Conservation (phyloP, 2,888 invertebrate genomes). For the Rhorus exstirpatorius region DNA sequence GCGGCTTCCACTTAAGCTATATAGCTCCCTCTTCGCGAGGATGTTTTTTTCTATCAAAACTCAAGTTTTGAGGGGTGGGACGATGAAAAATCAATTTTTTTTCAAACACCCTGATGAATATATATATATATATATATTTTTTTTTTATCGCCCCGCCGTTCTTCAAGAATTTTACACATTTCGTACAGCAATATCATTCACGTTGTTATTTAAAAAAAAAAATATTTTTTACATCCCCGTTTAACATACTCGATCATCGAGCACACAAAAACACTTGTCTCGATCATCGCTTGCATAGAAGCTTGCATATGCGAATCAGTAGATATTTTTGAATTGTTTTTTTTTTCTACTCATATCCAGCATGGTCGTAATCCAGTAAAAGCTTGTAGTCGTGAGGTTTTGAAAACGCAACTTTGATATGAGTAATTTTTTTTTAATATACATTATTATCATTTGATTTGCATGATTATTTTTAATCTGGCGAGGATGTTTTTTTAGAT, state of each 20-base stretch:
- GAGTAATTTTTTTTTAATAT: conserved; percentile 19
- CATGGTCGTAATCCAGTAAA: conserved; percentile 63
- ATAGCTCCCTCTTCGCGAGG: too few species aligned
- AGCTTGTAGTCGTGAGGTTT: conserved; percentile 62
- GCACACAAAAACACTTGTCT: conserved; percentile 42
- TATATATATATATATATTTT: too few species aligned
- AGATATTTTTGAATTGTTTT: conserved; percentile 19
- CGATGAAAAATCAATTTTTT: too few species aligned
- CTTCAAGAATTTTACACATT: conserved; percentile 67
- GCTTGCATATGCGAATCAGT: conserved; percentile 39
- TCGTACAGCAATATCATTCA: conserved; percentile 47
- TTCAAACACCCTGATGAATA: too few species aligned
- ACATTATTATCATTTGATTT: conserved; percentile 9
- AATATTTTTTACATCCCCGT: conserved; percentile 3
- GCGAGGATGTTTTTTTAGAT: neutral
- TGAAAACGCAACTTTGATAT: conserved; percentile 50
- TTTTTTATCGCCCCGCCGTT: conserved; percentile 58
- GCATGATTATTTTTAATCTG: conserved; percentile 12
- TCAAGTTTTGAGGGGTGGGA: too few species aligned
- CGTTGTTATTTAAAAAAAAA: too few species aligned
- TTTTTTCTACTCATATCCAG: conserved; percentile 35
- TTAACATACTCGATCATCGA: conserved; percentile 57
- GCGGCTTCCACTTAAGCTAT: too few species aligned
- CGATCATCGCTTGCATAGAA: conserved; percentile 49
- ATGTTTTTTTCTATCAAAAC: too few species aligned